Percentiles rank a stretch among this genome's conserved stretches.
Evolutionary conservation across 2,797 vertebrate genomes (phyloP).

Genomic region (Sparus aurata): DNA sequence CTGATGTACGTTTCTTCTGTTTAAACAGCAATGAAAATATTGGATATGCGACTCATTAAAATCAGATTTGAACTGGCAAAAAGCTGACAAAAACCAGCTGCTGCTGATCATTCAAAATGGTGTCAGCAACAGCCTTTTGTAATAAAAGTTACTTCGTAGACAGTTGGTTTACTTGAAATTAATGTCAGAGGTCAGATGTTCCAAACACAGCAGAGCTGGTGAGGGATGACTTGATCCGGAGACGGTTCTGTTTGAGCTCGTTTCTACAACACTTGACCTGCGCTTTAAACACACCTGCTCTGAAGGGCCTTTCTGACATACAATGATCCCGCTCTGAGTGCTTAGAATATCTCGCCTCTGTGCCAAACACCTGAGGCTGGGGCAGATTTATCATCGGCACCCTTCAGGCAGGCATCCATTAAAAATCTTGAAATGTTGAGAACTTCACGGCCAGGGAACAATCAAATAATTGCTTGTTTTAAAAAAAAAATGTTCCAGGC

Average conservation of each 20-base stretch:
- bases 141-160: constrained; percentile 23
- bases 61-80: constrained; percentile 48
- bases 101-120: constrained; percentile 38
- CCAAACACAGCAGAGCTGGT: constrained; percentile 51
- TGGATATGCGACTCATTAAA: constrained; percentile 52
- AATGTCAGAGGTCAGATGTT: constrained; percentile 57
- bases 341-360: constrained; percentile 43
- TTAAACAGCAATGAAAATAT: constrained; percentile 39
- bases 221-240: constrained; percentile 60
- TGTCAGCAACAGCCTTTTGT: constrained; percentile 33
- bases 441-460: constrained; percentile 68
- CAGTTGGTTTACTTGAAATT: constrained; percentile 58
- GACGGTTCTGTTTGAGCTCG: constrained; percentile 53
- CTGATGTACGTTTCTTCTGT: constrained; percentile 37
- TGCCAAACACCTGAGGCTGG: constrained; percentile 43
- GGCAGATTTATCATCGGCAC: constrained; percentile 55
- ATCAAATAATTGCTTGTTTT: constrained; percentile 64
- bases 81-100: constrained; percentile 56
- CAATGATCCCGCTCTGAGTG: constrained; percentile 39
- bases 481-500: constrained; percentile 58
- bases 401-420: constrained; percentile 66
- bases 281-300: constrained; percentile 72
- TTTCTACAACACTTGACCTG: constrained; percentile 64
- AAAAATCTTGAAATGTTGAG: constrained; percentile 68
- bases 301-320: constrained; percentile 35